A percentile compares a stretch with the other conserved stretches of the same genome.
Evolutionary conservation across 1,140 invertebrate species (phyloP).

Genomic region (Drosophila simulans): DNA sequence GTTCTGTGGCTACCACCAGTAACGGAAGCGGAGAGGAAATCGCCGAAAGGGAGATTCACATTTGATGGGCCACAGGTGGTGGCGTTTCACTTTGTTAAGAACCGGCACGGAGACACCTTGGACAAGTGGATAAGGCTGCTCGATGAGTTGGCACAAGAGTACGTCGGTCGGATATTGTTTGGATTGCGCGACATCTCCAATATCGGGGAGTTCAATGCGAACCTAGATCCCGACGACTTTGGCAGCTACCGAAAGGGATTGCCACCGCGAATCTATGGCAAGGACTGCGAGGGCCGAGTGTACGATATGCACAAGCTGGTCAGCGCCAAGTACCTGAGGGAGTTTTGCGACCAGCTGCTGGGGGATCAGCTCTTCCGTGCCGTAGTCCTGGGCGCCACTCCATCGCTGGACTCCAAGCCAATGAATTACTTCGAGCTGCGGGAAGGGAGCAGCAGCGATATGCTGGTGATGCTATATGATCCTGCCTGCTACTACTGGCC

Average conservation of each 20-base stretch:
- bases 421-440: conserved; percentile 37
- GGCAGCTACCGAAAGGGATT: conserved; percentile 35
- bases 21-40: not conserved
- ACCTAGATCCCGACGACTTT: conserved; percentile 20
- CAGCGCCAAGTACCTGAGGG: conserved; percentile 40
- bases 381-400: conserved; percentile 8
- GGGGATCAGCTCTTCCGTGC: conserved; percentile 39
- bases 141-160: conserved; percentile 28
- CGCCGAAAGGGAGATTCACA: not conserved
- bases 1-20: conserved; percentile 18
- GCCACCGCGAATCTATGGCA: conserved; percentile 41
- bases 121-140: conserved; percentile 29
- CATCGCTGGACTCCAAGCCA: conserved; percentile 14
- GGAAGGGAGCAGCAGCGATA: conserved; percentile 17
- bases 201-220: conserved; percentile 15
- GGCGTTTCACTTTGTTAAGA: conserved; percentile 37
- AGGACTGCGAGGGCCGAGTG: conserved; percentile 15
- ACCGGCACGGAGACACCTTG: not conserved
- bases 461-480: conserved; percentile 49
- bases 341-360: conserved; percentile 51
- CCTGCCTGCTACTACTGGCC: conserved; percentile 45
- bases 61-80: conserved; percentile 21
- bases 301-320: conserved; percentile 59
- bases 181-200: conserved; percentile 23
- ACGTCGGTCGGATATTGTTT: conserved; percentile 30